phyloP scores from a whole-genome alignment of 2,113 vertebrate genomes.

The Sisor rabdophorus region DNA sequence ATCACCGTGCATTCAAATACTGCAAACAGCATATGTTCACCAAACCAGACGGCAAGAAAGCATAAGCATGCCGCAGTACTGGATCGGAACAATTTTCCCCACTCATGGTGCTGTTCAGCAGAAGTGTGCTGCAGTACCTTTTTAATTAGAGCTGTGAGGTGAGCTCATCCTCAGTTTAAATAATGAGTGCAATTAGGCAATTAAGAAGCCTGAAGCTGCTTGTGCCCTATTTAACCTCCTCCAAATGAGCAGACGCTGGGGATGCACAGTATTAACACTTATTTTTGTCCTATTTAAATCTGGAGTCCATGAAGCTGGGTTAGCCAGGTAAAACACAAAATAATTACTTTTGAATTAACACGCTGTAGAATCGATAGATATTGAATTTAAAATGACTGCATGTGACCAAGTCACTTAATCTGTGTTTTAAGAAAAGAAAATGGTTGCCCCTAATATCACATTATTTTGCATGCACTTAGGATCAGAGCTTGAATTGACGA shows the following conservation, averaged over 20 bases:
- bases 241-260: conserved; percentile 59
- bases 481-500: no score
- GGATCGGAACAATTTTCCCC: conserved; percentile 12
- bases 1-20: conserved; percentile 57
- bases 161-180: conserved; percentile 59
- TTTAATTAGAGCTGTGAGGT: conserved; percentile 55
- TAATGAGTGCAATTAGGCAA: conserved; percentile 69
- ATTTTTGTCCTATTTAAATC: conserved; percentile 49
- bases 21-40: conserved; percentile 45
- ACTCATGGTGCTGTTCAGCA: conserved; percentile 38
- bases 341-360: no score
- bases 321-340: no score
- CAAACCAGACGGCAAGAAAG: conserved; percentile 21
- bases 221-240: conserved; percentile 54
- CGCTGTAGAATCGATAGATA: no score
- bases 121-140: conserved; percentile 42
- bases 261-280: conserved; percentile 53
- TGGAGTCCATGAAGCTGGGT: no score
- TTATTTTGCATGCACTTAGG: no score
- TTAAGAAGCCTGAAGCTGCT: conserved; percentile 59
- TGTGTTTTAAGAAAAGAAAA: no score
- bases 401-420: no score
- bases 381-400: no score
- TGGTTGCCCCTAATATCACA: no score
- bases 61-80: neutral